Evolutionary conservation across 2,888 invertebrate species (phyloP).

Genomic region (Zootermopsis nevadensis): DNA sequence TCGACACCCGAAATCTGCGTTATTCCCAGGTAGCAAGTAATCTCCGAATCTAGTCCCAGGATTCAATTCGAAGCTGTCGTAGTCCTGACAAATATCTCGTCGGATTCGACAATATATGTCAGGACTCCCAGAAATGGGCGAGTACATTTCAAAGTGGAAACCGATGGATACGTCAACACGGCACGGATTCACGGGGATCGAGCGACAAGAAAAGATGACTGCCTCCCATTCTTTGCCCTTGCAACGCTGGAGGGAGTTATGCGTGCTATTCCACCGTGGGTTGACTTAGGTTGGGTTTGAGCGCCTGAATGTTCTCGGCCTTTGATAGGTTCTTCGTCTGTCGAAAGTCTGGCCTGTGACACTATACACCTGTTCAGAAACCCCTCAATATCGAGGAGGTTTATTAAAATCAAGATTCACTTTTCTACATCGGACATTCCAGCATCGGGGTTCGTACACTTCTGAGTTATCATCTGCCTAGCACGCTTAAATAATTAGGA

Average conservation of each 20-base stretch:
- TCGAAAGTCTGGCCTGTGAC: conserved; percentile 30
- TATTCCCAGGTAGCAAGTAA: no score
- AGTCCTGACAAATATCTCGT: no score
- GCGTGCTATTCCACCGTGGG: conserved; percentile 46
- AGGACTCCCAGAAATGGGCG: background rate
- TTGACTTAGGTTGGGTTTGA: conserved; percentile 46
- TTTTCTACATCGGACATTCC: background rate
- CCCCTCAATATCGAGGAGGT: no score
- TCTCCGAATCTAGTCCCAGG: no score
- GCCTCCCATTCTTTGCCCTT: conserved; percentile 2
- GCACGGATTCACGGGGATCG: background rate
- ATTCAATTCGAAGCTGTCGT: no score
- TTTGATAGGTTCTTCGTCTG: background rate
- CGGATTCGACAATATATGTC: background rate
- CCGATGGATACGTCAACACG: conserved; percentile 26
- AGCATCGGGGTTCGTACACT: background rate
- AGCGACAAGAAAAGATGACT: conserved; percentile 1
- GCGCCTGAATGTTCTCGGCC: background rate
- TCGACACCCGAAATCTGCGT: no score
- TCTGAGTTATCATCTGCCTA: background rate
- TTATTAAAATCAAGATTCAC: no score
- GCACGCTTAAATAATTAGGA: conserved; percentile 52
- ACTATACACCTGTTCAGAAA: background rate
- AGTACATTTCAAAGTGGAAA: background rate
- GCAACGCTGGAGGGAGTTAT: conserved; percentile 49